Evolutionary conservation across 2,888 invertebrate genomes (phyloP), one percentile per base, ranked within the genome.

Genomic region (Junonia oenone): DNA sequence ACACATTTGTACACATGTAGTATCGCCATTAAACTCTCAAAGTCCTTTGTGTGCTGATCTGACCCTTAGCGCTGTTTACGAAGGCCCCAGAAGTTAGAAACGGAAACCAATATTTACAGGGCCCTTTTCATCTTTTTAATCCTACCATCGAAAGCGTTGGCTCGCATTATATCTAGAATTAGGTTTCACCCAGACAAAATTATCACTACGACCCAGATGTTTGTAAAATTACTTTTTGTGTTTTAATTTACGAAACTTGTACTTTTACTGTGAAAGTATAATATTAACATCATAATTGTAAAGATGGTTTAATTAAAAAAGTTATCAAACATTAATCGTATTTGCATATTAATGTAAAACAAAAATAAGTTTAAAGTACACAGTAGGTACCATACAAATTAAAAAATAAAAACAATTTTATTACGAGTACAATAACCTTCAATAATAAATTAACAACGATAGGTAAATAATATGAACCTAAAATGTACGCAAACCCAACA

Each of bases 101-200:
- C 54, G 33, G 43, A n/a, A 33, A 50, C 46, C 54, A 58, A 54
- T 58, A 54, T 58, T 58, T 58, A 35, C 46, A 13, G 22, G 47
- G 69, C 61, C 51, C 77, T 72, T 65, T 70, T 69, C 68, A 68
- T 71, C 69, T 78, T 61, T 61, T 55, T 49, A 58, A 80, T 76
- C 76, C 74, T 68, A 74, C 72, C 78, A 70, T 55, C 29, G 43
- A 13, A 26, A 33, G 27, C 26, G 4, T 47, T 46, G 29, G 46
- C 8, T 38, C 40, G 26, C 22, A 46, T 55, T 45, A 46, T 40
- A 47, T 31, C 14, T 53, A 46, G 38, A 53, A 43, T 22, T 26
- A 26, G 14, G 38, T 38, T 38, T 38, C 38, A 17, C 17, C 9
- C 17, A 38, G 8, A 29, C 4, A 13, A 33, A 13, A 33, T 33